phyloP scores from a whole-genome alignment of 2,797 vertebrate genomes.

The Galago senegalensis region DNA sequence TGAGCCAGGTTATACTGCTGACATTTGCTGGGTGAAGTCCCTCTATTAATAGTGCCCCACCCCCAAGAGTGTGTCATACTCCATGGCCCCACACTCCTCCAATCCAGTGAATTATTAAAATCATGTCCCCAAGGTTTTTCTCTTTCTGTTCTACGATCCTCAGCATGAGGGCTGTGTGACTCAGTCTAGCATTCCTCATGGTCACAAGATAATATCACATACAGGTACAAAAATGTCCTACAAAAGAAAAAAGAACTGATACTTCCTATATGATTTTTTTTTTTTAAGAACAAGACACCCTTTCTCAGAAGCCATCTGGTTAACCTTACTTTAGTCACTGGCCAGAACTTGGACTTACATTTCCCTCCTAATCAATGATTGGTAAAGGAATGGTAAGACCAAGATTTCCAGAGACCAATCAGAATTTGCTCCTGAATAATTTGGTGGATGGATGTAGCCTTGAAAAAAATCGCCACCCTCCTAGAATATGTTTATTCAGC shows the following conservation, averaged over 20 bases:
- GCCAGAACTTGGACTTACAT: conserved; percentile 18
- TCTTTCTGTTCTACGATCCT: conserved; percentile 60
- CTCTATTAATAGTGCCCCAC: no score
- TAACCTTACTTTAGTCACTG: conserved; percentile 50
- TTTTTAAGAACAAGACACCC: conserved; percentile 61
- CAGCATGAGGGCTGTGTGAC: neutral
- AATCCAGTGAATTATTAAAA: conserved; percentile 35
- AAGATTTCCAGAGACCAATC: conserved; percentile 49
- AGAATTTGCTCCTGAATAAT: conserved; percentile 64
- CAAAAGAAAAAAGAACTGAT: conserved; percentile 55
- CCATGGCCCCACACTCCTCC: no score
- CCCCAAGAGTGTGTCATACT: no score
- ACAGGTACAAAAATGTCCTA: conserved; percentile 44
- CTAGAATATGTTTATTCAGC: conserved; percentile 71
- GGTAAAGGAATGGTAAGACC: conserved; percentile 27
- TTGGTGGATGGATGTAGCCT: conserved; percentile 7
- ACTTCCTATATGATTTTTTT: conserved; percentile 39
- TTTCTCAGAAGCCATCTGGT: conserved; percentile 58
- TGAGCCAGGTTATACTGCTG: no score
- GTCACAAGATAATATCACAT: conserved; percentile 48
- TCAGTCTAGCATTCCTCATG: conserved; percentile 32
- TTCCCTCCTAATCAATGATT: conserved; percentile 43
- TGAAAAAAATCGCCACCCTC: conserved; percentile 44
- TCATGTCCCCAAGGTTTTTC: conserved; percentile 24
- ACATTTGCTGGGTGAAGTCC: no score